Evolutionary conservation across 2,113 vertebrate genomes (phyloP), one percentile per base, ranked within the genome.

Genomic region (Columba janthina): DNA sequence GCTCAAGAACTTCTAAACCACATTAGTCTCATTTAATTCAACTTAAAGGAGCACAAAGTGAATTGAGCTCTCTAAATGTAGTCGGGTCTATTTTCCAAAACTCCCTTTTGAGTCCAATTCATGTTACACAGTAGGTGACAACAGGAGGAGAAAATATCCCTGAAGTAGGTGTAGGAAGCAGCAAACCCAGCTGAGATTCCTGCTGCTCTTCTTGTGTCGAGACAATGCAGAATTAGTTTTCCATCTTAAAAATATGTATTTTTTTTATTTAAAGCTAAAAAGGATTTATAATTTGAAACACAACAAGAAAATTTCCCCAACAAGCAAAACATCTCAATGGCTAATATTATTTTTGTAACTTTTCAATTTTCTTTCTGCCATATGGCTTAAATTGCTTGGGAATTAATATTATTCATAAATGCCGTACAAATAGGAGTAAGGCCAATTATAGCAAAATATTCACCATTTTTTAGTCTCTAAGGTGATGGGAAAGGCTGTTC

Each of bases 361-460:
- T 94, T 62, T 74, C 28, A 38, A 67, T 91, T 94, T 93, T 66
- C 93, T 90, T 44, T 29, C 62, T 34, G 67, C 65, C 90, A 79
- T 69, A 51, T 84, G 53, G 56, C 73, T 96, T n/a, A 76, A 54
- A 86, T 53, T 78, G 69, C 26, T 50, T 21, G 69, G 38, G 85
- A 93, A 89, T 82, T 85, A 96, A 92, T 91, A 48, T 87, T 64
- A 94, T 95, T 96, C 92, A 87, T 92, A 88, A 88, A 92, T 91
- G 83, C 57, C 90, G 85, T 18, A 54, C 14, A 80, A 71, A 75
- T 36, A 82, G 88, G 34, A 92, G 24, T 42, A 62, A 62, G 58
- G 71, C 29, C 82, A 85, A 90, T 92, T 87, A 78, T 24, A 81
- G 40, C 19, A 36, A 36, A 88, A 86, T 75, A 89, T 77, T 69